Evolutionary conservation across 2,888 invertebrate genomes (phyloP).

Genomic region (Melieria crassipennis): DNA sequence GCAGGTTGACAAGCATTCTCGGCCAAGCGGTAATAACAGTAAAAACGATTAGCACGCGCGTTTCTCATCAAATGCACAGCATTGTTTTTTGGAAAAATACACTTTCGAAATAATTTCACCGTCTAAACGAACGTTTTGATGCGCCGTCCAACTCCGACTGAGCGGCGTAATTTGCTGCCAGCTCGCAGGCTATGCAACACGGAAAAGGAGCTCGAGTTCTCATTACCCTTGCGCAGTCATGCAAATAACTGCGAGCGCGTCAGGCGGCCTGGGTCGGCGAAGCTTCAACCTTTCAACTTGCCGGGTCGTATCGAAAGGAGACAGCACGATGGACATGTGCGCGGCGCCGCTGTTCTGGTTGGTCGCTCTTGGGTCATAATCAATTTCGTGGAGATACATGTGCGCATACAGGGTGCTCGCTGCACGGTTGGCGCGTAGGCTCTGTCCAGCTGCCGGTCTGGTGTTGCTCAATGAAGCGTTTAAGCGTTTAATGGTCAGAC

Average conservation of each 20-base stretch:
- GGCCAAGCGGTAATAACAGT: background rate
- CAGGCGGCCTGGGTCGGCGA: conserved; percentile 31
- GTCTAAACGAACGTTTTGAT: conserved; percentile 38
- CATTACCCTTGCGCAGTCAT: conserved; percentile 57
- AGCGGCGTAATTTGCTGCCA: conserved; percentile 13
- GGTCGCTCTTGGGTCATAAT: conserved; percentile 50
- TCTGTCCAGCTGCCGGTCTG: too few relatives aligned
- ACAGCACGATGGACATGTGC: conserved; percentile 17
- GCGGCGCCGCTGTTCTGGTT: conserved; percentile 56
- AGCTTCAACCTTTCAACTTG: background rate
- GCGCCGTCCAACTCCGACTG: conserved; percentile 36
- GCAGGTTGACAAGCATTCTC: conserved; percentile 58
- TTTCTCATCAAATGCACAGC: too few relatives aligned
- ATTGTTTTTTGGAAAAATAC: background rate
- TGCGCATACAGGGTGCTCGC: conserved; percentile 26
- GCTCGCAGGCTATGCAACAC: conserved; percentile 14
- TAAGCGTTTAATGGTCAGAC: conserved; percentile 31
- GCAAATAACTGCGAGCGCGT: conserved; percentile 41
- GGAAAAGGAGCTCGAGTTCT: conserved; percentile 39
- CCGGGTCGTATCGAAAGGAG: background rate
- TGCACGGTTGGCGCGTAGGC: background rate
- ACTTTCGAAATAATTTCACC: conserved; percentile 14
- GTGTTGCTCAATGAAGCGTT: conserved; percentile 47
- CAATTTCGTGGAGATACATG: conserved; percentile 44
- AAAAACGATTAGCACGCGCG: too few relatives aligned